Conservation (phyloP, 2,113 vertebrate species). For the Nymphicus hollandicus region DNA sequence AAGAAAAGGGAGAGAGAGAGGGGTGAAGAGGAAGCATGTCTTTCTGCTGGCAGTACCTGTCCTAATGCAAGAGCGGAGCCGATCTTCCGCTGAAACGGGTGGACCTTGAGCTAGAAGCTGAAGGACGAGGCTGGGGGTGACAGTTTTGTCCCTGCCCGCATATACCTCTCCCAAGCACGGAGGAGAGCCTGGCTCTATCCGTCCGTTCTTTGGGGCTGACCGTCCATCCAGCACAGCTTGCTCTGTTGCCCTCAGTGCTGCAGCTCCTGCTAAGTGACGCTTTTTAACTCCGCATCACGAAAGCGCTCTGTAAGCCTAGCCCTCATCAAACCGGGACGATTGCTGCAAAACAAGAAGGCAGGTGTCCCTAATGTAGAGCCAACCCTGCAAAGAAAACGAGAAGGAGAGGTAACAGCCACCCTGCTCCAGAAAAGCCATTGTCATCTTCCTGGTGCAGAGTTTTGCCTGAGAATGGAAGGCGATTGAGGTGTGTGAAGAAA, state of each 20-base stretch:
- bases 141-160: neutral
- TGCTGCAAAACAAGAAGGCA: neutral
- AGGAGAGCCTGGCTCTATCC: neutral
- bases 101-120: neutral
- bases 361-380: neutral
- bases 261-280: too few relatives aligned
- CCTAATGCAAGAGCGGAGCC: neutral
- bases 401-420: neutral
- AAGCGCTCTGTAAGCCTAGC: neutral
- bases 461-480: neutral
- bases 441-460: neutral
- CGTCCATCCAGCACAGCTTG: too few relatives aligned
- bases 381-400: neutral
- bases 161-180: neutral
- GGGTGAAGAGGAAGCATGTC: fast-evolving
- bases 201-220: fast-evolving
- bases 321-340: neutral
- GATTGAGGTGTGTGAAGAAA: fast-evolving
- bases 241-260: neutral
- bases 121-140: neutral
- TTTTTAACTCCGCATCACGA: neutral
- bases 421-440: neutral
- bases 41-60: neutral
- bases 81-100: neutral
- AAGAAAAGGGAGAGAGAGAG: too few relatives aligned